Evolutionary conservation across 2,797 vertebrate genomes (phyloP).

Genomic region (Coracias cyanogaster): DNA sequence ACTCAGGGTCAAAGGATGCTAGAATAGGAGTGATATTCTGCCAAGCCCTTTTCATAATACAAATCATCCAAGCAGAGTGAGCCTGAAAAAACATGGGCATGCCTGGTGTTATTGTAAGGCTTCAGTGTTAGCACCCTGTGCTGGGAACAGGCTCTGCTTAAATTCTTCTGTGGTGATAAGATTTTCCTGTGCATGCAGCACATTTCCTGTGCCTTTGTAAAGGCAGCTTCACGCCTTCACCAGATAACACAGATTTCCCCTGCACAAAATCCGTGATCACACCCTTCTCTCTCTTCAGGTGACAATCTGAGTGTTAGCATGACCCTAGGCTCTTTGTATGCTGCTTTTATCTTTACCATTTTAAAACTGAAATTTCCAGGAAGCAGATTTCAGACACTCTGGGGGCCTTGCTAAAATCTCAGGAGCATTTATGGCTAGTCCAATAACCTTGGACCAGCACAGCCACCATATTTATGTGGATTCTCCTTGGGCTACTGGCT

Average conservation of each 20-base stretch:
- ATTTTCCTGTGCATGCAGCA: not conserved
- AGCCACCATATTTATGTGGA: not conserved
- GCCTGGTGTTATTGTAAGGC: not conserved
- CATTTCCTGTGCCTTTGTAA: not conserved
- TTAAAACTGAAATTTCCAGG: not conserved
- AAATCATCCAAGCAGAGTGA: not conserved
- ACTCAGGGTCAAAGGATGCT: not conserved
- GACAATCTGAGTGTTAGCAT: not conserved
- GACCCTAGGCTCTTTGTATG: not conserved
- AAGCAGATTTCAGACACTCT: not conserved
- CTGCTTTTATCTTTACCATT: not conserved
- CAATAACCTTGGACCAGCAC: not conserved
- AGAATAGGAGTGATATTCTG: not conserved
- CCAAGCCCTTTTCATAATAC: not conserved
- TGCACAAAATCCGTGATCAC: not conserved
- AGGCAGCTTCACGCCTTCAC: not conserved
- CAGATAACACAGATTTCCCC: not conserved
- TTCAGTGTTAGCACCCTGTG: not conserved
- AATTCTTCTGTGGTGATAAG: not conserved
- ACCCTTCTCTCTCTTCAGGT: not conserved
- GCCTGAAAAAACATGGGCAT: not conserved
- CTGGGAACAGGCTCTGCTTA: not conserved
- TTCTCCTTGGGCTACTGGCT: not conserved
- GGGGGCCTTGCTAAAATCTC: not conserved
- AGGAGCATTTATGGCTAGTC: not conserved